phyloP scores from a whole-genome alignment of 2,888 invertebrate genomes.

The Tipula unca region DNA sequence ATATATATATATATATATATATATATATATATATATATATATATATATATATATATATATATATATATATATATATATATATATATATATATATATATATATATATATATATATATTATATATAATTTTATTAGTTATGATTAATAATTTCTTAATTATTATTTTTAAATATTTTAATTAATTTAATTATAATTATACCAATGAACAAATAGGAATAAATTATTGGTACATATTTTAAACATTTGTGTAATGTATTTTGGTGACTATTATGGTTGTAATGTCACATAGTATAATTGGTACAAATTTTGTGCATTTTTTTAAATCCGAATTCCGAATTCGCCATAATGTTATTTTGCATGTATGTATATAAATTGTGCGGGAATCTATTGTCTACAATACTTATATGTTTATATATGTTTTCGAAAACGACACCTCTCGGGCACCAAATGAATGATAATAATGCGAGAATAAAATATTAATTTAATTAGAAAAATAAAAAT shows the following conservation, averaged over 20 bases:
- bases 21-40: background rate
- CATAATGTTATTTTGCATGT: background rate
- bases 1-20: background rate
- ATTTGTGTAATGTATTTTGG: background rate
- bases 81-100: background rate
- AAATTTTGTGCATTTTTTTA: background rate
- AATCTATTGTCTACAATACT: background rate
- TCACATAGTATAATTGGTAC: background rate
- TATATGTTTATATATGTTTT: background rate
- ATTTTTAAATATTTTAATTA: background rate
- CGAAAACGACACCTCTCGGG: background rate
- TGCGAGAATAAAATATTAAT: background rate
- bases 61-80: background rate
- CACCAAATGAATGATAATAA: background rate
- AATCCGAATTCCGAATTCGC: background rate
- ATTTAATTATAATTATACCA: background rate
- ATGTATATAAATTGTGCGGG: background rate
- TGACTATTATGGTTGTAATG: background rate
- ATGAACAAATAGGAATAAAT: background rate
- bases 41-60: background rate
- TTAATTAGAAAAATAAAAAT: background rate
- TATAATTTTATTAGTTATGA: background rate
- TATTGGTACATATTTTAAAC: background rate
- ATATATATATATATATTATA: background rate
- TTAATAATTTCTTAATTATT: background rate